Evolutionary conservation across 2,113 vertebrate genomes (phyloP).

Genomic region (Rana temporaria): DNA sequence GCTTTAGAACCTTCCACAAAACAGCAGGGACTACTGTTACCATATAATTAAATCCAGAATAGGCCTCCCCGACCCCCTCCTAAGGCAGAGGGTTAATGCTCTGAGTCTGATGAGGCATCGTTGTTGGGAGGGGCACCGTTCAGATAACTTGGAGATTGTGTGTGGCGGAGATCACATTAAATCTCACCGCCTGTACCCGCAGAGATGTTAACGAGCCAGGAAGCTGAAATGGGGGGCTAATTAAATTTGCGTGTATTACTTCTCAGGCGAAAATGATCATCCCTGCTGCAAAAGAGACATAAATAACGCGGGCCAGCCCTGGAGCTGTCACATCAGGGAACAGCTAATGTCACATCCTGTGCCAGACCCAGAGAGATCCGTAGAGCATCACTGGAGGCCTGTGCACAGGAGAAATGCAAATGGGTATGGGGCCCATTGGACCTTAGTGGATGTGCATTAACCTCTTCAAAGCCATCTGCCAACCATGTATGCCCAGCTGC

Average conservation of each 20-base stretch:
- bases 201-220: conserved; percentile 38
- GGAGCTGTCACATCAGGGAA: conserved; percentile 55
- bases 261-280: conserved; percentile 50
- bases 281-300: conserved; percentile 58
- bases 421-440: conserved; percentile 38
- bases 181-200: conserved; percentile 56
- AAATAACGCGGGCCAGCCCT: conserved; percentile 55
- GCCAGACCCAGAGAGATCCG: conserved; percentile 51
- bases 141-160: conserved; percentile 53
- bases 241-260: conserved; percentile 19
- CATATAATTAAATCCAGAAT: conserved; percentile 55
- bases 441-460: conserved; percentile 36
- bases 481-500: conserved; percentile 1
- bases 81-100: conserved; percentile 17
- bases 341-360: conserved; percentile 55
- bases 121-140: conserved; percentile 46
- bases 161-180: conserved; percentile 45
- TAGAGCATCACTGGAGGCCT: conserved; percentile 48
- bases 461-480: conserved; percentile 38
- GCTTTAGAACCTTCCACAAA: conserved; percentile 55
- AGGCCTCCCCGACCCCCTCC: conserved; percentile 52
- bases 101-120: conserved; percentile 30
- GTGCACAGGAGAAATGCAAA: conserved; percentile 33
- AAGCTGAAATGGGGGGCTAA: conserved; percentile 13
- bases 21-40: conserved; percentile 55